Base-by-base conservation (phyloP, 2,113 vertebrate genomes). In the Epinephelus moara region DNA sequence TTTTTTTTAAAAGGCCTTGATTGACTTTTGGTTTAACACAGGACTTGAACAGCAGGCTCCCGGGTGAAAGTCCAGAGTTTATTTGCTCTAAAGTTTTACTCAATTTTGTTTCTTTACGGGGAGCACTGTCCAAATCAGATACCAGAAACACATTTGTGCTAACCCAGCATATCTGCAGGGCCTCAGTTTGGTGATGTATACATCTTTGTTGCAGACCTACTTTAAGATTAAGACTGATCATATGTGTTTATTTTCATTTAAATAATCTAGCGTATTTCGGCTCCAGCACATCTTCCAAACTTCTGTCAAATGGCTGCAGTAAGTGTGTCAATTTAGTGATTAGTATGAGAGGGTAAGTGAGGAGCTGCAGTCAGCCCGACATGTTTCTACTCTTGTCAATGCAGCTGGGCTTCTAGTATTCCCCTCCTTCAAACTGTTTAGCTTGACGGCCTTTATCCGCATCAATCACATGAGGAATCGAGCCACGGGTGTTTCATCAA, bases 391-490 rank as follows among this genome's bases (percentile, higher is more conserved):
- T 87, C 59, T 81, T 59, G 83, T 87, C 85, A 57, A 68, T 83
- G 89, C 89, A 95, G 94, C 90, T 94, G 92, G 85, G 33, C 82
- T 82, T 89, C 90, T 85, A 82, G 71, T 88, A 69, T 75, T 82
- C 82, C 66, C 75, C 88, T 88, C 70, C 88, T 91, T 85, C 75
- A 91, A 92, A 94, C 81, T 94, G 91, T 95, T 94, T 94, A 91
- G 89, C 63, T 85, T 42, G 72, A 92, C 75, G 25, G 82, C 78
- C 78, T 89, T 89, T 71, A 85, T 90, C 78, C 71, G 30, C 87
- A 94, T 95, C 88, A 85, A 73, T 94, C 88, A 91, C 73, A 19
- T 6, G 9, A 90, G 71, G 88, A 88, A 87, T 81, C 50, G 64
- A 91, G 88, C 82, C 82, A 53, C 7, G 12, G 64, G 66, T 53